These are phyloP conservation scores for Ctenicera cuprea DNA, from an alignment of 2,888 invertebrate genomes.

Conservation along the genomic window DNA sequence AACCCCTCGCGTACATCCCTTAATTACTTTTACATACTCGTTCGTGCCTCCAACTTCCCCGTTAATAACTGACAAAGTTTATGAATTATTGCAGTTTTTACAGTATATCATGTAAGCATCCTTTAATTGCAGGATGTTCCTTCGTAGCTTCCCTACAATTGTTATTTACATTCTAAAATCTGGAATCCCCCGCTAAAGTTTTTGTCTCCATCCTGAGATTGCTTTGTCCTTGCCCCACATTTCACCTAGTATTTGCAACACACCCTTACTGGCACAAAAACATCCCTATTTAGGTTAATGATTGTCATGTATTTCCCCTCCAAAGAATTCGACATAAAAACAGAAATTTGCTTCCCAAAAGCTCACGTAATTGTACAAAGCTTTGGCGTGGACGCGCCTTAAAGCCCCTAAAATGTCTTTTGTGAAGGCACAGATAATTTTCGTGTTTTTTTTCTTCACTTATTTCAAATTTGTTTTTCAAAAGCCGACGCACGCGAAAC, in stretches of 20 bases:
- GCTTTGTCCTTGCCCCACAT: neutral
- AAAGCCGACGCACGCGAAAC: conserved; percentile 19
- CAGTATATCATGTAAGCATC: neutral
- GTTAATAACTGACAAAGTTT: conserved; percentile 17
- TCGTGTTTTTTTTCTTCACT: neutral
- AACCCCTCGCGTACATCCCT: conserved; percentile 6
- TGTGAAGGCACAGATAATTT: neutral
- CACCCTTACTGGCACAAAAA: neutral
- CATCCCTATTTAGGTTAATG: conserved; percentile 15
- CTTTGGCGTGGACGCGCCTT: neutral
- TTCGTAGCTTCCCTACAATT: neutral
- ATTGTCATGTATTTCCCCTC: neutral
- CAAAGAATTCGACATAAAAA: neutral
- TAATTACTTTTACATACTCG: conserved; percentile 23
- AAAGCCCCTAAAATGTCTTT: neutral
- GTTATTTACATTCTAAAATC: neutral
- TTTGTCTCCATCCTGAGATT: neutral
- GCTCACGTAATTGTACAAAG: neutral
- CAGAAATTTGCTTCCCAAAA: neutral
- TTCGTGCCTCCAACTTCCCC: neutral
- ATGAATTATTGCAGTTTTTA: conserved; percentile 13
- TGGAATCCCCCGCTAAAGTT: neutral
- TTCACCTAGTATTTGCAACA: neutral
- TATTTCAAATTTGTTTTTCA: conserved; percentile 5
- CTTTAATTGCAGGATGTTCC: neutral